Conservation (phyloP, 2,888 invertebrate species). For the Eupithecia subfuscata region DNA sequence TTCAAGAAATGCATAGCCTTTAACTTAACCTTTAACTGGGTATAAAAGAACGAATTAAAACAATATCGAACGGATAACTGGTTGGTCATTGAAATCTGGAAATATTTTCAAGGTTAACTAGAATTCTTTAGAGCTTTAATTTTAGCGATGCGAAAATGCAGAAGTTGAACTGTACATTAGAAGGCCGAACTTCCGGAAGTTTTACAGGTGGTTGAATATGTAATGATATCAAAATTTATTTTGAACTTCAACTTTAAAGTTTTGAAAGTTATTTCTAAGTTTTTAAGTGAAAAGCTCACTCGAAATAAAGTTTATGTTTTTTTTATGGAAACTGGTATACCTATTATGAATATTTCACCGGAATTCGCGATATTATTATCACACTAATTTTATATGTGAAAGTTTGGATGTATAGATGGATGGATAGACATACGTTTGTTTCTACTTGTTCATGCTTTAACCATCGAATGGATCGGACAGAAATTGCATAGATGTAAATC, state of each 20-base stretch:
- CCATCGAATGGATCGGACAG: no score
- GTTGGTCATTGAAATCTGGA: conserved; percentile 1
- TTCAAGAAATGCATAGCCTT: not conserved
- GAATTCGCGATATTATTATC: not conserved
- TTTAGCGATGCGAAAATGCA: conserved; percentile 8
- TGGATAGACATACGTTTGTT: not conserved
- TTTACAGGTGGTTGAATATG: conserved; percentile 7
- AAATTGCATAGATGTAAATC: no score
- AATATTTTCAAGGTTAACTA: conserved; percentile 18
- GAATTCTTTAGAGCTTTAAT: not conserved
- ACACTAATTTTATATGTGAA: no score
- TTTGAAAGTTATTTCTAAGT: not conserved
- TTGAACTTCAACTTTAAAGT: conserved; percentile 5
- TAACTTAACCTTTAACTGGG: not conserved
- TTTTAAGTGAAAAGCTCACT: not conserved
- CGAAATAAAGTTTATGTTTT: not conserved
- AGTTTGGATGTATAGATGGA: no score
- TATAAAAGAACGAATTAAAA: not conserved
- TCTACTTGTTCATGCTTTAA: not conserved
- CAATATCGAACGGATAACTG: not conserved
- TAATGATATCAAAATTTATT: conserved; percentile 11
- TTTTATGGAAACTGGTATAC: no score
- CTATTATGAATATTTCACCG: not conserved
- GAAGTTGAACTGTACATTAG: not conserved
- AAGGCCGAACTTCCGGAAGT: conserved; percentile 5